Percentiles rank a stretch among this genome's conserved stretches.
These are phyloP conservation scores for Mixornis gularis DNA, from an alignment of 2,113 vertebrate species.

Conservation along the genomic window DNA sequence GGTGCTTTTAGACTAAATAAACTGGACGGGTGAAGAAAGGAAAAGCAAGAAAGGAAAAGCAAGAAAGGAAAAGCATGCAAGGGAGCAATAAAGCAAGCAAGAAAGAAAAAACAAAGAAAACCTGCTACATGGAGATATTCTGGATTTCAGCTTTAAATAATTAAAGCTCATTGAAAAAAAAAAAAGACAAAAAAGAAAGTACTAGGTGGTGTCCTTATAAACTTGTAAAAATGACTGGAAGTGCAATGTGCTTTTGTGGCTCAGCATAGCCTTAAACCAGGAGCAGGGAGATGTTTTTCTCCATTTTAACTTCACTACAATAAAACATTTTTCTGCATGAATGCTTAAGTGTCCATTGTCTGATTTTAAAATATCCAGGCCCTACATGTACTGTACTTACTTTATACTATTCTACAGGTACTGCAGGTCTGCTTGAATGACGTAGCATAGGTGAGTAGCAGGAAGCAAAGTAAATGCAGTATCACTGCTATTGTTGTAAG, in stretches of 20 bases:
- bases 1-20: not conserved
- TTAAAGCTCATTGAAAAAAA: not conserved
- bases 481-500: not conserved
- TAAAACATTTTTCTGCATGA: constrained; percentile 71
- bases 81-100: not conserved
- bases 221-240: constrained; percentile 1
- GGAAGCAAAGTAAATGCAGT: not conserved
- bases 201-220: not conserved
- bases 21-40: not conserved
- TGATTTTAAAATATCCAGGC: not conserved
- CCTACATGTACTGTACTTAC: not conserved
- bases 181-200: not conserved
- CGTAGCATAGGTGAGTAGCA: not conserved
- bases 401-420: not conserved
- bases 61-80: not conserved
- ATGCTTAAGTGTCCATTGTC: not conserved
- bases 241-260: constrained; percentile 10
- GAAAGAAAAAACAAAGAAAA: not conserved
- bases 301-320: constrained; percentile 79
- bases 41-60: not conserved
- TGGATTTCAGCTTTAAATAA: not conserved
- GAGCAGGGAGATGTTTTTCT: not conserved
- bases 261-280: not conserved
- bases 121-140: not conserved
- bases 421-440: not conserved